Evolutionary conservation across 37 sponge, comb jelly and placozoan species (phyloP).

Genomic region (Ianthella basta): DNA sequence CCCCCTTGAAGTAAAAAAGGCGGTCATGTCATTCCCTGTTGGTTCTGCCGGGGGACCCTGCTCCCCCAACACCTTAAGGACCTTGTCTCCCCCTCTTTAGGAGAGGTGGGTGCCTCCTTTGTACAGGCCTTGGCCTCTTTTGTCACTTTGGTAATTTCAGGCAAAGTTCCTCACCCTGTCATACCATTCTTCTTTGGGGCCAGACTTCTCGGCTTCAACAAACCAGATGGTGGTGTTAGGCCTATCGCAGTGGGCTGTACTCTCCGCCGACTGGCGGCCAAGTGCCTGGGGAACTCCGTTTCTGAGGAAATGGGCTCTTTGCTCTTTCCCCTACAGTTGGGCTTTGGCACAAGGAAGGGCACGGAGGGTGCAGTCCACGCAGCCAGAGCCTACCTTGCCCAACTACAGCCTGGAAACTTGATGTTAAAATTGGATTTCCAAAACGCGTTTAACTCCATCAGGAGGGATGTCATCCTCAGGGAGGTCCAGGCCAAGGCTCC

Average conservation of each 20-base stretch:
- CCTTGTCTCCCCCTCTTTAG: not conserved
- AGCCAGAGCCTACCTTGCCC: not conserved
- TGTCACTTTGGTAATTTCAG: not conserved
- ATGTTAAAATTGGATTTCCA: slow-evolving; percentile 14
- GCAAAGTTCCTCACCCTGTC: not conserved
- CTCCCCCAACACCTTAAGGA: slow-evolving; percentile 23
- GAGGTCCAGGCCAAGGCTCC: not conserved
- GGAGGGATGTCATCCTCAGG: not conserved
- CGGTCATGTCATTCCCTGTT: not conserved
- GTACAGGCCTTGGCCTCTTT: not conserved
- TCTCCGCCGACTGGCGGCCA: not conserved
- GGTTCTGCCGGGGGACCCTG: slow-evolving; percentile 11
- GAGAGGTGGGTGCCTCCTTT: not conserved
- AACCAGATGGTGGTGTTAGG: slow-evolving; percentile 2
- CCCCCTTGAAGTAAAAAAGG: not conserved
- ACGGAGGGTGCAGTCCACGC: slow-evolving; percentile 11
- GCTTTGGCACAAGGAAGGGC: not conserved
- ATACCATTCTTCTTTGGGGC: slow-evolving; percentile 11
- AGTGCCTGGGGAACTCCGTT: not conserved
- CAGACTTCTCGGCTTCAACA: not conserved
- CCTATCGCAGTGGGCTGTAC: slow-evolving; percentile 19
- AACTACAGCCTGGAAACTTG: not conserved
- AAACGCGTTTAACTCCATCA: slow-evolving; percentile 23
- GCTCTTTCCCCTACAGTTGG: not conserved
- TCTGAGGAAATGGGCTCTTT: not conserved